Percentiles rank a stretch among this genome's conserved stretches.
Conservation (phyloP, 2,797 vertebrate species). For the Pangasius mekongensis region DNA sequence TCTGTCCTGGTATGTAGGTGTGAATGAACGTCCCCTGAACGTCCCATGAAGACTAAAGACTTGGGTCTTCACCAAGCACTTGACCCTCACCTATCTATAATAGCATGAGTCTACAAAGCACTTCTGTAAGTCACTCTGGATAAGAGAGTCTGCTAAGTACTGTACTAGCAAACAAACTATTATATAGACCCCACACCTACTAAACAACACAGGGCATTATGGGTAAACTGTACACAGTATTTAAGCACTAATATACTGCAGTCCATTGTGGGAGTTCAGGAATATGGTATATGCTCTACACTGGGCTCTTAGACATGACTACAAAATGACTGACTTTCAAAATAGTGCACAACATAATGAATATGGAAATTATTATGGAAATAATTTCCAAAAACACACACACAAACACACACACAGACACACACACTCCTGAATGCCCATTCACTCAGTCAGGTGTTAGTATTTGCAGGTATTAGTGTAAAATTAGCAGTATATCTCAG, state of each 20-base stretch:
- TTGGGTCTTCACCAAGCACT: neutral
- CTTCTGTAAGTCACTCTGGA: neutral
- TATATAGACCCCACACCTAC: neutral
- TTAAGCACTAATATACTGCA: neutral
- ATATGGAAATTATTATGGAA: neutral
- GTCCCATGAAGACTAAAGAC: no score
- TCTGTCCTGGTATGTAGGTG: no score
- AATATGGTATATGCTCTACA: neutral
- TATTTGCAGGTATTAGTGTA: neutral
- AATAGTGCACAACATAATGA: neutral
- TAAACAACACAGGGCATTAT: neutral
- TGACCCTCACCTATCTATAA: neutral
- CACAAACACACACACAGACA: slow-evolving; percentile 13
- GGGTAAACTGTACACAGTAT: neutral
- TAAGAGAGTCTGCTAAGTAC: neutral
- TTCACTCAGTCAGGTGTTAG: neutral
- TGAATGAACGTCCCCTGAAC: no score
- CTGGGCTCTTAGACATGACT: neutral
- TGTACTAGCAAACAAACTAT: neutral
- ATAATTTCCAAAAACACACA: neutral
- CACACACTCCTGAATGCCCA: neutral
- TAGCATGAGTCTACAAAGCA: neutral
- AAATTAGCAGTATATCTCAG: neutral
- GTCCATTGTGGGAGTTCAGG: neutral
- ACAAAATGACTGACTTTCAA: neutral